Evolutionary conservation across 2,113 vertebrate genomes (phyloP).

Genomic region (Pseudorasbora parva): DNA sequence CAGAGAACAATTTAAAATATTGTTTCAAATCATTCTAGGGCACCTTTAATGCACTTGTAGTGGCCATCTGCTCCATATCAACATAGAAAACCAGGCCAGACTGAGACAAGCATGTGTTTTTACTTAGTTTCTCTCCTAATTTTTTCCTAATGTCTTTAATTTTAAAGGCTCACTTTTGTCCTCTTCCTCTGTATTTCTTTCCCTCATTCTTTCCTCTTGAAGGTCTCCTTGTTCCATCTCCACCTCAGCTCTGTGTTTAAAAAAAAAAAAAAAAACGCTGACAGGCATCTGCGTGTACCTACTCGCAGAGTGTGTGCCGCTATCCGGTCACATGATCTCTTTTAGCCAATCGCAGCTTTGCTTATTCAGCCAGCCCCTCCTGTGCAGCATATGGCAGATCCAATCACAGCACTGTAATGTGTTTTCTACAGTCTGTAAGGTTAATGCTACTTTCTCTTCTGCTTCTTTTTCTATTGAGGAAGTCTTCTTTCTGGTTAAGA

Average conservation of each 20-base stretch:
- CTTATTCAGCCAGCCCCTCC: conserved; percentile 65
- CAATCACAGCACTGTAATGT: conserved; percentile 66
- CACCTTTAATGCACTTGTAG: neutral
- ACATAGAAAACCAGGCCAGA: neutral
- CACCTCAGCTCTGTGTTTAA: conserved; percentile 49
- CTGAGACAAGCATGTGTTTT: neutral
- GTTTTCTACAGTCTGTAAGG: conserved; percentile 50
- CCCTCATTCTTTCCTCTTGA: neutral
- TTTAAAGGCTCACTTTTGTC: neutral
- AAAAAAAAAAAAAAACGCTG: conserved; percentile 52
- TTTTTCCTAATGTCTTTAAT: neutral
- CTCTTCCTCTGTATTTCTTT: neutral
- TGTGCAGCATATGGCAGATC: conserved; percentile 63
- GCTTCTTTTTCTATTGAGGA: conserved; percentile 69
- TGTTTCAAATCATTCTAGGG: too few relatives aligned
- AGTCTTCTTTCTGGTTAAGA: conserved; percentile 75
- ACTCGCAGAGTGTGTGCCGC: conserved; percentile 54
- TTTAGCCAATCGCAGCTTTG: conserved; percentile 63
- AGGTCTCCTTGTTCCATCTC: conserved; percentile 30
- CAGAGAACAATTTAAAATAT: too few relatives aligned
- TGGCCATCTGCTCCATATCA: neutral
- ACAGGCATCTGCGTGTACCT: conserved; percentile 63
- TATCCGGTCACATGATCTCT: conserved; percentile 67
- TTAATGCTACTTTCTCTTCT: conserved; percentile 51
- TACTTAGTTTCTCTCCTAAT: neutral